phyloP scores from a whole-genome alignment of 2,888 invertebrate genomes.

The Cartodere bifasciata region DNA sequence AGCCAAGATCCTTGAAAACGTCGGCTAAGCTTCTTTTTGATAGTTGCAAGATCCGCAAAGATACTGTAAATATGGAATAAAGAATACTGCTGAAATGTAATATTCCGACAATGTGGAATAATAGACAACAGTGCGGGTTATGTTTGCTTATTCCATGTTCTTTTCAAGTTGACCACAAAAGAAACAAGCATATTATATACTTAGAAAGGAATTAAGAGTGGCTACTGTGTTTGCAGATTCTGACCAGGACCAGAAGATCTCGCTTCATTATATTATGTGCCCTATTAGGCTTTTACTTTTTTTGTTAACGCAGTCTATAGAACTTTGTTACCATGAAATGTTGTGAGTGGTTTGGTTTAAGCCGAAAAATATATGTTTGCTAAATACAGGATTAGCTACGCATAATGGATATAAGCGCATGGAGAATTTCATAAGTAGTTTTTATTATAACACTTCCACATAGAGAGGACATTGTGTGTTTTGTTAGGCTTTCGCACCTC shows the following conservation, averaged over 20 bases:
- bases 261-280: constrained; percentile 22
- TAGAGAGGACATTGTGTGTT: too few relatives aligned
- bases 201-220: constrained; percentile 13
- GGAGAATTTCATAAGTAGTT: too few relatives aligned
- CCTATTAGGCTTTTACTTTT: constrained; percentile 23
- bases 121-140: too few relatives aligned
- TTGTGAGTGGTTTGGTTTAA: constrained; percentile 11
- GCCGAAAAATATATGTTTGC: constrained; percentile 14
- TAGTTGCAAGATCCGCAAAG: constrained; percentile 30
- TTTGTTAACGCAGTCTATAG: constrained; percentile 12
- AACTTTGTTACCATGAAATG: constrained; percentile 9
- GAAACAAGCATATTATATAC: constrained; percentile 26
- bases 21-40: constrained; percentile 28
- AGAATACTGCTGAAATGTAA: constrained; percentile 30
- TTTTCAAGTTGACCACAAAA: constrained; percentile 30
- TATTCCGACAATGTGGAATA: constrained; percentile 25
- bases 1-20: constrained; percentile 17
- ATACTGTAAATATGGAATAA: constrained; percentile 32
- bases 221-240: constrained; percentile 6
- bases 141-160: constrained; percentile 24
- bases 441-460: too few relatives aligned
- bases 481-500: too few relatives aligned
- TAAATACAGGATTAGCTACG: constrained; percentile 9
- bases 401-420: constrained; percentile 4
- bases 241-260: too few relatives aligned